Base-by-base conservation (phyloP, 2,113 vertebrate genomes). In the Dolichallabes microphthalmus region DNA sequence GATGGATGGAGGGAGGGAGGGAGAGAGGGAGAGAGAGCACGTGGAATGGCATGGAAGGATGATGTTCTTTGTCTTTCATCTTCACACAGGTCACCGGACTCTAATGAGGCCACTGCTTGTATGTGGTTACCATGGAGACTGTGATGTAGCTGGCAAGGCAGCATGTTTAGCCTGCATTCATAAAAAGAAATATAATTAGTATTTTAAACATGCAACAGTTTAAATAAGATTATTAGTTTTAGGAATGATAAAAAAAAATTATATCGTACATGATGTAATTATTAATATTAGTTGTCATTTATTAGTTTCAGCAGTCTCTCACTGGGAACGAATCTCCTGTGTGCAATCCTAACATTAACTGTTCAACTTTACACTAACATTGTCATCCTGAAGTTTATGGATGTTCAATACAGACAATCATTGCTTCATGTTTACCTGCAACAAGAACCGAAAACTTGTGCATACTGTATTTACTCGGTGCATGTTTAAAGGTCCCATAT, bases 81-180 rank as follows among this genome's bases (percentile, higher is more conserved):
- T 77, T 79, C 27, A 69, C 55, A 35, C 32, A 45, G 84, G 63
- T 68, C 69, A 75, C 60, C 85, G 77, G 74, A 69, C 79, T 85
- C 85, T 88, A 89, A 91, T 90, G 86, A 92, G 86, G 88, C 83
- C 86, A 83, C 58, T 20, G n/a, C 89, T 89, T 90, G 81, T 79
- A 20, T 89, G 89, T 80, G 89, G 88, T 82, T 60, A 30, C 86
- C 58, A 86, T 90, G 87, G 90, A 88, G 87, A 88, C 88, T 73
- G 83, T 88, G 19, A 82, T 53, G 87, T 86, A 89, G 39, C 55
- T 89, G 88, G 90, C 87, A 80, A 88, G 82, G 91, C 76, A 84
- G 58, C 55, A 50, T 66, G 80, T 88, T 92, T 88, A 20, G 15
- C n/a, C 19, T 4, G 50, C 52, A 80, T 83, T 52, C 20, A 4